phyloP scores from a whole-genome alignment of 2,888 invertebrate species.

The Sturmia bella region DNA sequence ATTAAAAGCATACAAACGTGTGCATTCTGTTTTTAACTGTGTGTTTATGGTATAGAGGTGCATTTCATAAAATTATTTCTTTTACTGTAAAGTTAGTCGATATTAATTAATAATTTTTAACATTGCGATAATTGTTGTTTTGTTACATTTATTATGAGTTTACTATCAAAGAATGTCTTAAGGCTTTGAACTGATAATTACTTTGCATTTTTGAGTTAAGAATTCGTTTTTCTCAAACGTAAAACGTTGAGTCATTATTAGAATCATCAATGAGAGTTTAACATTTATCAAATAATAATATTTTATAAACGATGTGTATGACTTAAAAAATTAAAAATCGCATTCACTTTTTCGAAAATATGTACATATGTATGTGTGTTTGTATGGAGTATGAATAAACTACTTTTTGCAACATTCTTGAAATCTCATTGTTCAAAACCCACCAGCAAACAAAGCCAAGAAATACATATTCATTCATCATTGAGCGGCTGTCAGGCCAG shows the following conservation, averaged over 20 bases:
- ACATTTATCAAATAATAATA: constrained; percentile 56
- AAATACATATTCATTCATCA: constrained; percentile 65
- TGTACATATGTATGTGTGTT: too few species aligned
- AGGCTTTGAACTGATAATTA: not conserved
- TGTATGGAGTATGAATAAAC: too few species aligned
- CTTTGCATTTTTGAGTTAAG: not conserved
- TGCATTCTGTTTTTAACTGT: too few species aligned
- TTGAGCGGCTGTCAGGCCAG: constrained; percentile 61
- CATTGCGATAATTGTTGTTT: too few species aligned
- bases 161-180: not conserved
- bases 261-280: constrained; percentile 15
- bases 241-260: constrained; percentile 44
- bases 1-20: too few species aligned
- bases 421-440: constrained; percentile 28
- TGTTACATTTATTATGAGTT: too few species aligned
- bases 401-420: constrained; percentile 46
- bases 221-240: not conserved
- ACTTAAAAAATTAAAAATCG: constrained; percentile 27
- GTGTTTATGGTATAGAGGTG: too few species aligned
- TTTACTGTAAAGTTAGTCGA: too few species aligned
- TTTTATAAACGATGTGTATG: constrained; percentile 54
- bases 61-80: too few species aligned
- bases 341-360: constrained; percentile 31
- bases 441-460: constrained; percentile 12
- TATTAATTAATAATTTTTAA: too few species aligned